Base-by-base conservation (phyloP, 2,113 vertebrate genomes). In the Cheirogaleus medius region DNA sequence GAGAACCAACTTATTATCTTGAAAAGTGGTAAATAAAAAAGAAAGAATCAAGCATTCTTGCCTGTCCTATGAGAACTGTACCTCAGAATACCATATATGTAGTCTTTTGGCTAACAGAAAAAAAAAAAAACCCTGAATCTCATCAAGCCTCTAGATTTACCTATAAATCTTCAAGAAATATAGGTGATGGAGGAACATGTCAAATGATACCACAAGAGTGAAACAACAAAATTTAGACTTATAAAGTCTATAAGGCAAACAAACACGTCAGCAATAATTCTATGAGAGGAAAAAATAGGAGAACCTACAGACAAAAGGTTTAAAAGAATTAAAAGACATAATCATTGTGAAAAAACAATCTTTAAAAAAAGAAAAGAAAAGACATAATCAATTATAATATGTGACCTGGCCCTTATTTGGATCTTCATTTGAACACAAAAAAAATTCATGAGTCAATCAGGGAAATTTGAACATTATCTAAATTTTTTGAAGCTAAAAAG, bases 1-100 rank as follows among this genome's bases (percentile, higher is more conserved):
- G 27, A 47, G n/a, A 85, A 94, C 8, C 32, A 95, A 93, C 23
- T 93, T 17, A 91, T 42, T 90, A 84, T n/a, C 68, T 71, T 88
- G 87, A 91, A 91, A 93, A 84, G 9, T 74, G 34, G 7, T 74
- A 37, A 94, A 66, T 64, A 44, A 54, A 66, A 63, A 81, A 86
- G 23, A 64, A 78, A 64, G 2, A 77, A 47, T 69, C 66, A 82
- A 66, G 54, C 27, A 64, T 90, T 73, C n/a, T 82, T 87, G 15
- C 54, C 37, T 90, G 25, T 87, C 18, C 34, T 82, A 63, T n/a
- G 14, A 92, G 17, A 94, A 56, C 27, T 90, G 7, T 37, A 39
- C 32, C 32, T 89, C 32, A 64, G 68, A 90, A 87, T 93, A 84
- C 10, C 39, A 77, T 21, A 47, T 56, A 12, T 39, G 37, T 60